Base-by-base conservation (phyloP, 2,113 vertebrate genomes). In the Dromaius novaehollandiae region DNA sequence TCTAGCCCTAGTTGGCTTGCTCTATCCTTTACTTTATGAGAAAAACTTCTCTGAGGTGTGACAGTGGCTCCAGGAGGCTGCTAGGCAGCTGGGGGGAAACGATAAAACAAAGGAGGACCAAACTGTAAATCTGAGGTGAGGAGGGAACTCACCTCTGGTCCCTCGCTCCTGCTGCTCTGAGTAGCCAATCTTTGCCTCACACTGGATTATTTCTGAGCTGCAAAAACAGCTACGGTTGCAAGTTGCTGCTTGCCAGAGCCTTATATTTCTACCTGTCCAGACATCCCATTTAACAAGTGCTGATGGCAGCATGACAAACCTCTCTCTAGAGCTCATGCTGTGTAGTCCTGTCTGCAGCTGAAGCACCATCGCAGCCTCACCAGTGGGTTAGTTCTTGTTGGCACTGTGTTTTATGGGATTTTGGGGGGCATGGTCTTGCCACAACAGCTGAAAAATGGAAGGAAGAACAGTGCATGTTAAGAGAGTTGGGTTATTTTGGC, bases 201-300 rank as follows among this genome's bases (percentile, higher is more conserved):
- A 56, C 1, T 65, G 74, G 19, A 44, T 92, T 94, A 63, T 75
- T 96, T 95, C 24, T 30, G 83, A 96, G 81, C 94, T 93, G 77
- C 58, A 68, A 85, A 94, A 98, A 96, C 93, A 96, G 96, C 96
- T 97, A 91, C 93, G 86, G 78, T 93, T 95, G 90, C 97, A 96
- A 86, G 98, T 79, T 96, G 90, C 73, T 90, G 93, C 98, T 96
- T 98, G 98, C 93, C 95, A 97, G 84, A 97, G 92, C 71, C 85
- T 70, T 91, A 88, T 96, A 96, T 94, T 96, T 97, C 90, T 89
- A 97, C 95, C 95, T 97, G 95, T 93, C 96, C 96, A 97, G 94
- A 97, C 97, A 97, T 83, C 92, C 95, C 88, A 80, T 48, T 70
- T 81, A 95, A 65, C 88, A 80, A 96, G 81, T 94, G 96, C 96